A percentile compares a stretch with the other conserved stretches of the same genome.
phyloP scores from a whole-genome alignment of 2,888 invertebrate species.

The Cheilosia pagana region DNA sequence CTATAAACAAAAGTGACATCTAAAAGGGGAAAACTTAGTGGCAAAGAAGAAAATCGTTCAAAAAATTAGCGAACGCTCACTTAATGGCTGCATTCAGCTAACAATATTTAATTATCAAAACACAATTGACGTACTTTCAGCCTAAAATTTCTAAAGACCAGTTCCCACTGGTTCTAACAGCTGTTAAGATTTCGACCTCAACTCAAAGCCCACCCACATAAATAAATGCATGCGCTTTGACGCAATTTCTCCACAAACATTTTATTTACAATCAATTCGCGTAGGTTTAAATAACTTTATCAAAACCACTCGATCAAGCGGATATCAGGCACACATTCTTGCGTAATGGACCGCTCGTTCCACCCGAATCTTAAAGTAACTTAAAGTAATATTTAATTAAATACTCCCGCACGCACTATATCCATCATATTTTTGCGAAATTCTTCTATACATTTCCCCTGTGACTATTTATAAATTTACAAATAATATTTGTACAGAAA shows the following conservation, averaged over 20 bases:
- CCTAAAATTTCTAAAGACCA: too few species aligned
- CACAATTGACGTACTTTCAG: too few species aligned
- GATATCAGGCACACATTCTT: conserved; percentile 32
- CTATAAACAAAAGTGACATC: too few species aligned
- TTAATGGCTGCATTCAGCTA: too few species aligned
- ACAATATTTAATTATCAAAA: too few species aligned
- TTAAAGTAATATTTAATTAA: conserved; percentile 46
- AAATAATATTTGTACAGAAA: conserved; percentile 13
- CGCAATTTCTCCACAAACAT: not conserved
- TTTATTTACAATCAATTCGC: not conserved
- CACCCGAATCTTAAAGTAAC: conserved; percentile 15
- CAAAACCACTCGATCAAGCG: conserved; percentile 33
- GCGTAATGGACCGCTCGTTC: conserved; percentile 48
- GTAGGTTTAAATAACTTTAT: conserved; percentile 27
- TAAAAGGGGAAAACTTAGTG: too few species aligned
- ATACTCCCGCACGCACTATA: conserved; percentile 27
- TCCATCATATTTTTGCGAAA: conserved; percentile 23
- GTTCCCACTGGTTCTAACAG: too few species aligned
- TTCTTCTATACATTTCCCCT: not conserved
- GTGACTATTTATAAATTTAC: conserved; percentile 16
- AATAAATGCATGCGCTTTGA: not conserved
- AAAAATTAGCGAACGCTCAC: too few species aligned
- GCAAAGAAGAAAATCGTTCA: too few species aligned
- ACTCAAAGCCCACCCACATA: not conserved
- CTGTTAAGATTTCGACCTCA: not conserved